phyloP scores from a whole-genome alignment of 1,140 invertebrate genomes.

The Apis dorsata region DNA sequence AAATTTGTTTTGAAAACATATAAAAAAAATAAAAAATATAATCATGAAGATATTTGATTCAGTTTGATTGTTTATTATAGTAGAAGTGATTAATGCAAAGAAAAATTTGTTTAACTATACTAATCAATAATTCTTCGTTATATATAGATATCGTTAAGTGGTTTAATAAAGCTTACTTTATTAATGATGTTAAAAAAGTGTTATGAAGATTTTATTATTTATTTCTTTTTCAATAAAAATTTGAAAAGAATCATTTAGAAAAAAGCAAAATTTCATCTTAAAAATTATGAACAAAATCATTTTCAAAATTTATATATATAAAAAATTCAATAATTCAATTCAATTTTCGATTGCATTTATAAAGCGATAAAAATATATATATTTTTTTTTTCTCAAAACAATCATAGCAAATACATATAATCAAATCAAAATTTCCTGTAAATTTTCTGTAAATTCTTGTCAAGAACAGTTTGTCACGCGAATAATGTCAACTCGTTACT shows the following conservation, averaged over 20 bases:
- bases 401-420: background rate
- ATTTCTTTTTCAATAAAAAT: background rate
- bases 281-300: background rate
- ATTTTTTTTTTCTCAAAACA: background rate
- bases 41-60: background rate
- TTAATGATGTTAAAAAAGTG: background rate
- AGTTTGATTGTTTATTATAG: constrained; percentile 11
- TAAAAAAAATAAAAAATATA: constrained; percentile 6
- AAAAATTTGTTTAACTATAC: background rate
- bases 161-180: background rate
- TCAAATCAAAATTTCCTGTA: background rate
- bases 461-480: background rate
- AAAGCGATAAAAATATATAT: background rate
- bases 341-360: background rate
- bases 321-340: background rate
- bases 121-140: constrained; percentile 17
- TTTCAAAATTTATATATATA: background rate
- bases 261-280: background rate
- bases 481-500: background rate
- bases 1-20: constrained; percentile 23
- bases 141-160: constrained; percentile 12
- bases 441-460: constrained; percentile 1
- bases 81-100: constrained; percentile 6
- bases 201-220: background rate
- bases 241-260: background rate